Evolutionary conservation across 2,797 vertebrate genomes (phyloP), one percentile per base, ranked within the genome.

Genomic region (Eremophila alpestris): DNA sequence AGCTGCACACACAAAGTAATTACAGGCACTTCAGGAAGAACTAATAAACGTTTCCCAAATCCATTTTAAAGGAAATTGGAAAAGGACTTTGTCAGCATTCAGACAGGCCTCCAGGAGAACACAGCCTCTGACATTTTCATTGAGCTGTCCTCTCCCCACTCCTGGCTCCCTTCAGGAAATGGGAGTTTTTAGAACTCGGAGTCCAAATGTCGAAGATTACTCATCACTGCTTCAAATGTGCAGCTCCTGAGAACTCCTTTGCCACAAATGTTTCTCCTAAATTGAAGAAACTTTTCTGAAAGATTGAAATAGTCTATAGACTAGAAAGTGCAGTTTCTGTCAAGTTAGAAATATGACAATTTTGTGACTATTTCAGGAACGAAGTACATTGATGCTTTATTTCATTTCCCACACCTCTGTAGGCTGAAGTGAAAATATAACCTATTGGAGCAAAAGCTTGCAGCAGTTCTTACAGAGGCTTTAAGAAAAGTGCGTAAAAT

Each of bases 21-120:
- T 95, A 89, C 84, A 91, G 83, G n/a, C 59, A 93, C 87, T 94
- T 94, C 73, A 74, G 54, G 58, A 94, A 75, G 87, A 91, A 91
- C 82, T 94, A 95, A 95, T 92, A 93, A 87, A 83, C 1, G 1
- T 73, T 94, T 85, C 79, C 68, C 43, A 89, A 89, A 94, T 77
- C 68, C 52, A 41, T 76, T 87, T 89, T 23, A 79, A 73, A 87
- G 75, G 82, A 70, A 89, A 91, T 63, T 89, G 75, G 79, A 79
- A 85, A 80, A 95, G 48, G 36, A 63, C 79, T 89, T 82, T 74
- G 75, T 89, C 89, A 92, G 89, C 51, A 29, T 58, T 76, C 32
- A 87, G 75, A 76, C 74, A 76, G 63, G 63, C 78, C 70, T 92
- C 40, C 70, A 93, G 89, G 81, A 94, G 46, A 83, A 51, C 48